phyloP scores from a whole-genome alignment of 1,140 invertebrate genomes.

The Drosophila nebulosa region DNA sequence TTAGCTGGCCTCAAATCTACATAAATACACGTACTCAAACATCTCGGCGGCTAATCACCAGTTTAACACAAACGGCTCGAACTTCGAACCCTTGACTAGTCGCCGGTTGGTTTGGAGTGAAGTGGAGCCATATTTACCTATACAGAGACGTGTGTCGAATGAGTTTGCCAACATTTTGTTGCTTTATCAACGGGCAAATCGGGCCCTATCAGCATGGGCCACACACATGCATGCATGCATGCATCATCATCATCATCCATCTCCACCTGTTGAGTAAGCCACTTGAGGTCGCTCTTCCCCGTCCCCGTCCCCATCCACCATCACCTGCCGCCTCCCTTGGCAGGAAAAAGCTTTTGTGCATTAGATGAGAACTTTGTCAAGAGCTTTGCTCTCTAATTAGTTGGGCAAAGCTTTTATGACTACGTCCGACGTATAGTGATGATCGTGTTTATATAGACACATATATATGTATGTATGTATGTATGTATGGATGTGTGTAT shows the following conservation, averaged over 20 bases:
- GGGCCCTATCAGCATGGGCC: constrained; percentile 1
- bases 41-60: neutral
- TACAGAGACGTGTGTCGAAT: neutral
- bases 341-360: neutral
- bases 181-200: constrained; percentile 8
- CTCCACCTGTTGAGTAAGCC: neutral
- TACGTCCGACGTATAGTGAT: neutral
- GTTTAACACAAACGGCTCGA: neutral
- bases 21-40: neutral
- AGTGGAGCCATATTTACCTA: neutral
- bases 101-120: neutral
- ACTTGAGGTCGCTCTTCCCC: neutral
- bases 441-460: neutral
- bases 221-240: neutral
- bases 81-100: constrained; percentile 1
- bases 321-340: neutral
- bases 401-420: constrained; percentile 4
- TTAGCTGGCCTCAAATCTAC: neutral
- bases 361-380: neutral
- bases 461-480: neutral
- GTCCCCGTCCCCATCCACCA: too few species aligned
- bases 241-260: too few species aligned
- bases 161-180: neutral
- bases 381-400: constrained; percentile 7
- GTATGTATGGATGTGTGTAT: neutral